Percentiles rank a stretch among this genome's conserved stretches.
Evolutionary conservation across 2,888 invertebrate genomes (phyloP).

Genomic region (Perizoma affinitatum): DNA sequence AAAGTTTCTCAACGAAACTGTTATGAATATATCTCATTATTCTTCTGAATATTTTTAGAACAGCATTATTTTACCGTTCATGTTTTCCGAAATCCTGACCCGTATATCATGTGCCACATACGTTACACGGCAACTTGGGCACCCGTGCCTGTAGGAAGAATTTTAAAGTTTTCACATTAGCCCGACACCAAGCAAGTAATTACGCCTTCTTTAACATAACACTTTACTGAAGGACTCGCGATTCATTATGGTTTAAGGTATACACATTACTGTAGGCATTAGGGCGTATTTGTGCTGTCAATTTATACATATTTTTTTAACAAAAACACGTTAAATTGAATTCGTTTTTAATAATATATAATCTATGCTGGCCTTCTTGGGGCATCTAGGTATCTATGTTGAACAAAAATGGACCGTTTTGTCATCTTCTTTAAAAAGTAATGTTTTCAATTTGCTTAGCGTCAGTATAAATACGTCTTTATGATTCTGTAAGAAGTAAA

Average conservation of each 20-base stretch:
- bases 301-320: no score
- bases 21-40: no score
- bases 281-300: background rate
- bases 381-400: no score
- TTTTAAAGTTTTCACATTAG: constrained; percentile 77
- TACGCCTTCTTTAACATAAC: constrained; percentile 41
- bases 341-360: no score
- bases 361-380: no score
- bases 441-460: background rate
- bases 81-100: constrained; percentile 26
- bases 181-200: constrained; percentile 47
- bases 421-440: background rate
- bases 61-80: constrained; percentile 4
- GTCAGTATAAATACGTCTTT: background rate
- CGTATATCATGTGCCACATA: constrained; percentile 46
- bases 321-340: no score
- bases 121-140: constrained; percentile 72
- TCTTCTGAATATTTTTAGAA: background rate
- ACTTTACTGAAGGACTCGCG: constrained; percentile 18
- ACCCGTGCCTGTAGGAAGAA: constrained; percentile 55
- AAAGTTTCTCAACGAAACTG: no score
- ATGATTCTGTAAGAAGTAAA: no score
- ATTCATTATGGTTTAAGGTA: constrained; percentile 13
- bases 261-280: background rate
- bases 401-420: no score